These are phyloP conservation scores for Hedya salicella DNA, from an alignment of 2,888 invertebrate genomes.

Conservation along the genomic window DNA sequence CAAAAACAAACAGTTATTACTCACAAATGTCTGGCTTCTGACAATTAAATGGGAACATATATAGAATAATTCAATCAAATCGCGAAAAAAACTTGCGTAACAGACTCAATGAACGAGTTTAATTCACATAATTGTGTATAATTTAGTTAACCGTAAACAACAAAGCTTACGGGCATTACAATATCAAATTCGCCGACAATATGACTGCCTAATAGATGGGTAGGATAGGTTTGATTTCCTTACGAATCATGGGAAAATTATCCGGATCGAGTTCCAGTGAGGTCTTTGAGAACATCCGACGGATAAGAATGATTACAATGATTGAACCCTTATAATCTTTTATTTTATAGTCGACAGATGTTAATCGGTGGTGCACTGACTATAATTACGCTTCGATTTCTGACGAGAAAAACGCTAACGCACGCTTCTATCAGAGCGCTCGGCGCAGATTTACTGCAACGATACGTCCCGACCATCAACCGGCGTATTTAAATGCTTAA, in stretches of 20 bases:
- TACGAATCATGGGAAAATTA: conserved; percentile 84
- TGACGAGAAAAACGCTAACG: conserved; percentile 79
- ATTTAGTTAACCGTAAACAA: conserved; percentile 36
- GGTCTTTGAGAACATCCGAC: conserved; percentile 81
- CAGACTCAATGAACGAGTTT: conserved; percentile 65
- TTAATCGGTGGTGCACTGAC: conserved; percentile 78
- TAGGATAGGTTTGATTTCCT: conserved; percentile 78
- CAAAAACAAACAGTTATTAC: neutral
- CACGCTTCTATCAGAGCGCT: conserved; percentile 53
- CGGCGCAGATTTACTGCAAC: conserved; percentile 60
- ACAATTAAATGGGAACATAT: neutral
- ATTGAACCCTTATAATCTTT: conserved; percentile 84
- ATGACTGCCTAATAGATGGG: conserved; percentile 81
- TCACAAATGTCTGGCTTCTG: neutral
- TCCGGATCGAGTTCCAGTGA: conserved; percentile 65
- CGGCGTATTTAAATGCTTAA: conserved; percentile 44
- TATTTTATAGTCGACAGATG: conserved; percentile 85
- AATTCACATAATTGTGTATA: conserved; percentile 26
- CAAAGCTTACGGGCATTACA: conserved; percentile 39
- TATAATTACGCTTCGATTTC: conserved; percentile 81
- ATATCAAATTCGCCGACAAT: conserved; percentile 58
- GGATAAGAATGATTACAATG: conserved; percentile 85
- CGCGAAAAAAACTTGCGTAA: conserved; percentile 53
- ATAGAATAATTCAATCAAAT: neutral
- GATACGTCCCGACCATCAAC: conserved; percentile 49